Conservation (phyloP, 2,888 invertebrate genomes). For the Protodeltote pygarga region DNA sequence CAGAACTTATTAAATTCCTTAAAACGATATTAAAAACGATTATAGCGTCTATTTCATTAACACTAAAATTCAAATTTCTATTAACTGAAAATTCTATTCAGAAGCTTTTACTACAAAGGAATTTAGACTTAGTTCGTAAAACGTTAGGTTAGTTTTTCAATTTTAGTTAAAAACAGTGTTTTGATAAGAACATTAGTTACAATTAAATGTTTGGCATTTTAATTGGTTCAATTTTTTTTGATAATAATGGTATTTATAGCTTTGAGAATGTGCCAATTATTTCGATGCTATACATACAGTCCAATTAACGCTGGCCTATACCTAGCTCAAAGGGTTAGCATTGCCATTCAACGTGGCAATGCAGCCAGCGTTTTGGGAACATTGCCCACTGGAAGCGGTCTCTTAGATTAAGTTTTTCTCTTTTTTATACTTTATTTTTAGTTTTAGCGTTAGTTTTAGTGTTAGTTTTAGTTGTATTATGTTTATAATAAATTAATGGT, state of each 20-base stretch:
- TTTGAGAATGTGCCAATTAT: neutral
- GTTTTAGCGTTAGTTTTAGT: no score
- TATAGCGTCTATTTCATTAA: neutral
- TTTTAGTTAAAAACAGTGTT: neutral
- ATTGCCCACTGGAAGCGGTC: no score
- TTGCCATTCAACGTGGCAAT: no score
- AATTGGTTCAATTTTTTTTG: slow-evolving; percentile 21
- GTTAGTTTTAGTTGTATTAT: no score
- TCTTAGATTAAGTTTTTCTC: no score
- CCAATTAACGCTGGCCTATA: no score
- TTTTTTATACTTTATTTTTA: no score
- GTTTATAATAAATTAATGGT: no score
- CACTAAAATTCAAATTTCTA: neutral
- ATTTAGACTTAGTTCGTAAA: neutral
- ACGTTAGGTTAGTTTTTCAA: neutral
- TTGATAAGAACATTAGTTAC: slow-evolving; percentile 3
- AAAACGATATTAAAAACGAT: slow-evolving; percentile 9
- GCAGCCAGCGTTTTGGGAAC: no score
- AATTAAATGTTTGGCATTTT: slow-evolving; percentile 19
- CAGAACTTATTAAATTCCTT: slow-evolving; percentile 53
- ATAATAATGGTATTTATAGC: neutral
- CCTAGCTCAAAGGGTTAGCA: no score
- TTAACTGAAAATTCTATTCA: neutral
- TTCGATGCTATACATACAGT: no score
- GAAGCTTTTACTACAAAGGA: neutral